These are phyloP conservation scores for Amphimallon solstitiale DNA, from an alignment of 2,888 invertebrate genomes.

Conservation along the genomic window DNA sequence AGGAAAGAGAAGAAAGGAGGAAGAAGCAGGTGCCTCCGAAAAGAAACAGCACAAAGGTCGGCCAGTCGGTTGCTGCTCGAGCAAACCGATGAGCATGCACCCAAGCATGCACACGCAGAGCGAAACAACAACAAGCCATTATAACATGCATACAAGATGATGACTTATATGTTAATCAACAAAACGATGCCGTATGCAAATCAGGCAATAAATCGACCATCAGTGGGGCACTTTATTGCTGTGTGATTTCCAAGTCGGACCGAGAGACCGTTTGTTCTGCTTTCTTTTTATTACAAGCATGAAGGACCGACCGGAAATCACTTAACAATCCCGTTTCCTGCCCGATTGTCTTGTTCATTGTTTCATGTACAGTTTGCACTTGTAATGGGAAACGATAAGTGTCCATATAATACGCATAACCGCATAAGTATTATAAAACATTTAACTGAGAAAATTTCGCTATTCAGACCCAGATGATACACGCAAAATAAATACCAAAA, in stretches of 20 bases:
- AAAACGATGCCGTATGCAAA: conserved; percentile 20
- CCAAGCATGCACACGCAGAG: background rate
- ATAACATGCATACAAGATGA: background rate
- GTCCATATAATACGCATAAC: conserved; percentile 2
- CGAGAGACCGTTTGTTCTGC: conserved; percentile 2
- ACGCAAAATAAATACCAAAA: too few relatives aligned
- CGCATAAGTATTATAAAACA: too few relatives aligned
- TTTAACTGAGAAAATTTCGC: too few relatives aligned
- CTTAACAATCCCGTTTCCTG: conserved; percentile 27
- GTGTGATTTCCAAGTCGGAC: conserved; percentile 19
- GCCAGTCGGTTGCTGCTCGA: background rate
- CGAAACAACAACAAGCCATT: conserved; percentile 8
- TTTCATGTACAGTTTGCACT: conserved; percentile 6
- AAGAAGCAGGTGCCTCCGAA: conserved; percentile 2
- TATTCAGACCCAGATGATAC: too few relatives aligned
- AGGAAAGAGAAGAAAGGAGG: background rate
- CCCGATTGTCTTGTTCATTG: conserved; percentile 29
- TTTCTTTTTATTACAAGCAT: conserved; percentile 11
- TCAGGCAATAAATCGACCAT: conserved; percentile 23
- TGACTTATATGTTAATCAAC: conserved; percentile 26
- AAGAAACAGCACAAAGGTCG: conserved; percentile 13
- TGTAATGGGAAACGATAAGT: conserved; percentile 19
- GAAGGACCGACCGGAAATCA: conserved; percentile 17
- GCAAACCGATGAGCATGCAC: background rate
- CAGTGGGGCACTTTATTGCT: conserved; percentile 9